Conservation (phyloP, 1,140 invertebrate species). For the Neodiprion virginianus region DNA sequence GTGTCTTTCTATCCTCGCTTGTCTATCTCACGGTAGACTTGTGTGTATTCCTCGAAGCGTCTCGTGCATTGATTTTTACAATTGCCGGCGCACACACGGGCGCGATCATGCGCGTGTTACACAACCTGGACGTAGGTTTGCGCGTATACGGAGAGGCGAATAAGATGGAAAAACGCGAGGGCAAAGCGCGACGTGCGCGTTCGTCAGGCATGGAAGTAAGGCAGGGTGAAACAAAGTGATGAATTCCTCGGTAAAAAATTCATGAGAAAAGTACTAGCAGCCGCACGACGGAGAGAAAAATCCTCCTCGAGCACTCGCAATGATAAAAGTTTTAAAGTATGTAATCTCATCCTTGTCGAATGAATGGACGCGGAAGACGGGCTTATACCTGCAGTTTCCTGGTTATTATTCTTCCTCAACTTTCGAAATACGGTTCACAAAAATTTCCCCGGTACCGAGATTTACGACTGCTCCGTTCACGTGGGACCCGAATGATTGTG, state of each 20-base stretch:
- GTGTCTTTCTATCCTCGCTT: neutral
- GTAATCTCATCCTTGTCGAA: neutral
- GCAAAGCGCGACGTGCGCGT: too few relatives aligned
- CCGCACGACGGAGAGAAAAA: neutral
- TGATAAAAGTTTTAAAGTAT: conserved; percentile 3
- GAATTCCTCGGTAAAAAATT: neutral
- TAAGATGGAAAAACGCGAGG: too few relatives aligned
- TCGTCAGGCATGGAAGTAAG: neutral
- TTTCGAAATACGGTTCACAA: too few relatives aligned
- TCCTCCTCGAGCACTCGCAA: neutral
- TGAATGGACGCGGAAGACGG: neutral
- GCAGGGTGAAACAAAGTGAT: neutral
- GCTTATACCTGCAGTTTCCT: neutral
- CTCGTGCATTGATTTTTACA: neutral
- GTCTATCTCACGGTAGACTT: neutral
- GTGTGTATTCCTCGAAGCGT: neutral
- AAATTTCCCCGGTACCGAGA: too few relatives aligned
- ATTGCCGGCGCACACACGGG: neutral
- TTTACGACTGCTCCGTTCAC: too few relatives aligned
- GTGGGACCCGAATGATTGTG: too few relatives aligned
- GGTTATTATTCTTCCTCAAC: too few relatives aligned
- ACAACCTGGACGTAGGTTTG: too few relatives aligned
- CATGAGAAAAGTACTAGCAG: neutral
- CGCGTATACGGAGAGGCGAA: too few relatives aligned
- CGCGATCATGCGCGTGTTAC: neutral